phyloP scores from a whole-genome alignment of 2,888 invertebrate species.

The Phragmatobia fuliginosa region DNA sequence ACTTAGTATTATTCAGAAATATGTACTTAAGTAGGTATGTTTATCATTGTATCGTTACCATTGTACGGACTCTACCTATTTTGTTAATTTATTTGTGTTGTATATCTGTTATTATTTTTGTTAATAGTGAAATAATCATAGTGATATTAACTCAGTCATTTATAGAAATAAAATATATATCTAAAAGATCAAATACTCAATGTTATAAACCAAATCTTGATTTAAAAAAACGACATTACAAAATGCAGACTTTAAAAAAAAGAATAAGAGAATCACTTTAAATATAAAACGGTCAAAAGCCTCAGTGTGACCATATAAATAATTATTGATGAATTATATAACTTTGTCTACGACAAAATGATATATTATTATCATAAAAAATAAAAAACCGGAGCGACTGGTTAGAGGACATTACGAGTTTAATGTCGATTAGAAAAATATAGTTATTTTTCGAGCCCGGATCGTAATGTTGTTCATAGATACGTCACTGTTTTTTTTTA shows the following conservation, averaged over 20 bases:
- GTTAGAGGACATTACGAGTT: constrained; percentile 70
- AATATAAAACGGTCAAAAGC: constrained; percentile 69
- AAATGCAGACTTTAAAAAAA: constrained; percentile 30
- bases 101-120: too few relatives aligned
- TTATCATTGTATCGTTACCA: neutral
- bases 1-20: neutral
- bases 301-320: constrained; percentile 78
- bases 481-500: constrained; percentile 66
- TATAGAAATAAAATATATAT: neutral
- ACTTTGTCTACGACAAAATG: constrained; percentile 73
- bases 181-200: neutral
- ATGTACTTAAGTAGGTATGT: too few relatives aligned
- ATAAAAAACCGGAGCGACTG: constrained; percentile 57
- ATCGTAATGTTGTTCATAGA: constrained; percentile 55
- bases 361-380: constrained; percentile 70
- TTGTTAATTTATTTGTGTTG: too few relatives aligned
- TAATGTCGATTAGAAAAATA: constrained; percentile 78
- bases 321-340: constrained; percentile 78
- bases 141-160: too few relatives aligned
- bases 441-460: constrained; percentile 70
- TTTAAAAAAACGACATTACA: constrained; percentile 23
- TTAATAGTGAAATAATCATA: too few relatives aligned
- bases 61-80: neutral
- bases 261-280: constrained; percentile 50
- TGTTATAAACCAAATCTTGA: neutral